Evolutionary conservation across 2,797 vertebrate genomes (phyloP), one percentile per base, ranked within the genome.

Genomic region (Spea hammondii): DNA sequence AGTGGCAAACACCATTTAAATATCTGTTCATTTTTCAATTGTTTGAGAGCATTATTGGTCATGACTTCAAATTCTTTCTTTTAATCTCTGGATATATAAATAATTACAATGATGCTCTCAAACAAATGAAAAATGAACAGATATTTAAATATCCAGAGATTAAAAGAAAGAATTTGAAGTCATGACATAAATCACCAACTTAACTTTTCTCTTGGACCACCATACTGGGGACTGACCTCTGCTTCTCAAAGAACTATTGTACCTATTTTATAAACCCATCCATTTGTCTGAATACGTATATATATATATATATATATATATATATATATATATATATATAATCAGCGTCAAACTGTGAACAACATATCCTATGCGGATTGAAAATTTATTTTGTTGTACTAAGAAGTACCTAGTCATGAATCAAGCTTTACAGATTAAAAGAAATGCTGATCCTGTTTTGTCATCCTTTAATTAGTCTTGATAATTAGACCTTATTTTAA

Each of bases 381-480:
- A 81, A 59, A 85, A 73, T 79, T 47, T 83, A 59, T 62, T 77
- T 88, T 45, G 62, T 84, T 86, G 78, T 72, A 83, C 1, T 79
- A 84, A 68, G 60, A 80, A 59, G 77, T 13, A 5, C 77, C 45
- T 72, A 82, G 74, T 57, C n/a, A 4, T 86, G 82, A 87, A 82
- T 83, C 86, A 85, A 55, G 44, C 83, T 85, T 86, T 83, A 51
- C 65, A 11, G 55, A 82, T 57, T 60, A 83, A 5, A 84, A 77
- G n/a, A 79, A 67, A 53, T 68, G 51, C 70, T 69, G 48, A 74
- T 83, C 82, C 79, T 79, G 77, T 83, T 89, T 89, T 84, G 79
- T 84, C 80, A 82, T 86, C 78, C 80, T 87, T 86, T 87, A 90
- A 89, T 90, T 92, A 88, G 77, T 84, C 83, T 84, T 84, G 79